phyloP scores from a whole-genome alignment of 2,797 vertebrate species.

The Megaceryle alcyon region DNA sequence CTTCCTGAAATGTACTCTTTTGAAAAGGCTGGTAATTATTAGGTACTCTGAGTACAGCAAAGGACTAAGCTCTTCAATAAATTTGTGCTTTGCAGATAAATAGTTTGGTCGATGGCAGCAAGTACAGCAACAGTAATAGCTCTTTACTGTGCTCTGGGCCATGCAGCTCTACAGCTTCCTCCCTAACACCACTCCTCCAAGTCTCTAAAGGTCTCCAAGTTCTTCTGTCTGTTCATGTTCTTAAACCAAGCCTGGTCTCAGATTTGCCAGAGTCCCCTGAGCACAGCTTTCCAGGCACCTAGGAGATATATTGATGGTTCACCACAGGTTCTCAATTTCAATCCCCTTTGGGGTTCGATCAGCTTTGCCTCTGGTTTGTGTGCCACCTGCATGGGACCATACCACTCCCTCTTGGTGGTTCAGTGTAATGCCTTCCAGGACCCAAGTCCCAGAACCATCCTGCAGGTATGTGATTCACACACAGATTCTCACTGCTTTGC shows the following conservation, averaged over 20 bases:
- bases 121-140: background rate
- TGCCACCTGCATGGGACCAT: fast-evolving
- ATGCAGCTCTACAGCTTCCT: background rate
- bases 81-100: background rate
- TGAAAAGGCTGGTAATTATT: background rate
- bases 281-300: background rate
- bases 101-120: background rate
- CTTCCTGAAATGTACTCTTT: background rate
- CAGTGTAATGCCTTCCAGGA: background rate
- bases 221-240: background rate
- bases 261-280: background rate
- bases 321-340: background rate
- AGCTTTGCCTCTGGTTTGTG: background rate
- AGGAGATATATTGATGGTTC: background rate
- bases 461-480: fast-evolving
- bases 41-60: background rate
- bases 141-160: background rate
- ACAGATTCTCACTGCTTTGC: background rate
- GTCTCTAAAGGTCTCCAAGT: background rate
- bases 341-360: background rate
- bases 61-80: background rate
- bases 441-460: background rate
- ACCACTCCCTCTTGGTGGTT: background rate
- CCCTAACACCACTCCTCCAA: background rate
- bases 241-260: background rate